phyloP scores from a whole-genome alignment of 2,888 invertebrate species.

The Odontomyia ornata region DNA sequence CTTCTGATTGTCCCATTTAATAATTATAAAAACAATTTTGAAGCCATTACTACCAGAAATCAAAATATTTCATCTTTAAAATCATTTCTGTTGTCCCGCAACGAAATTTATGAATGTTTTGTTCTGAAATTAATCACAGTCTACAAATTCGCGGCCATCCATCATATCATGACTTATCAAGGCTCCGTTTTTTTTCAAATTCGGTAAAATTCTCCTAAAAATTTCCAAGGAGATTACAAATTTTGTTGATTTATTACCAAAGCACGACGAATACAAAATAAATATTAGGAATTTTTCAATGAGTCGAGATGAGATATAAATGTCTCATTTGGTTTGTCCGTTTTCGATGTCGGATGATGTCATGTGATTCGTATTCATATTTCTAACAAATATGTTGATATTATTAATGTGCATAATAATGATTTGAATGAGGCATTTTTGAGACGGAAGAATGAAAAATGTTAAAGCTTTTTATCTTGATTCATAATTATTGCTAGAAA shows the following conservation, averaged over 20 bases:
- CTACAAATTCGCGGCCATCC: constrained; percentile 15
- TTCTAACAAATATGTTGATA: background rate
- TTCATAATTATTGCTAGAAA: too few relatives aligned
- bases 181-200: background rate
- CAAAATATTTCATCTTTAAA: background rate
- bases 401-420: too few relatives aligned
- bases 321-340: background rate
- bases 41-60: background rate
- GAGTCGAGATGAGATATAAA: background rate
- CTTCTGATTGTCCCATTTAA: background rate
- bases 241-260: constrained; percentile 4
- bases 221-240: background rate
- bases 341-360: constrained; percentile 5
- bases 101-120: constrained; percentile 2
- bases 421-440: background rate
- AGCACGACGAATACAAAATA: background rate
- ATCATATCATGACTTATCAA: constrained; percentile 27
- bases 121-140: constrained; percentile 19
- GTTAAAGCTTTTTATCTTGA: too few relatives aligned
- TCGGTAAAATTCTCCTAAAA: background rate
- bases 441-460: background rate
- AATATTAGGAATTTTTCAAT: constrained; percentile 2
- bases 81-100: background rate
- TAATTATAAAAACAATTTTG: background rate
- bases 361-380: constrained; percentile 25